These are phyloP conservation scores for Portevinia maculata DNA, from an alignment of 2,888 invertebrate genomes.

Conservation along the genomic window DNA sequence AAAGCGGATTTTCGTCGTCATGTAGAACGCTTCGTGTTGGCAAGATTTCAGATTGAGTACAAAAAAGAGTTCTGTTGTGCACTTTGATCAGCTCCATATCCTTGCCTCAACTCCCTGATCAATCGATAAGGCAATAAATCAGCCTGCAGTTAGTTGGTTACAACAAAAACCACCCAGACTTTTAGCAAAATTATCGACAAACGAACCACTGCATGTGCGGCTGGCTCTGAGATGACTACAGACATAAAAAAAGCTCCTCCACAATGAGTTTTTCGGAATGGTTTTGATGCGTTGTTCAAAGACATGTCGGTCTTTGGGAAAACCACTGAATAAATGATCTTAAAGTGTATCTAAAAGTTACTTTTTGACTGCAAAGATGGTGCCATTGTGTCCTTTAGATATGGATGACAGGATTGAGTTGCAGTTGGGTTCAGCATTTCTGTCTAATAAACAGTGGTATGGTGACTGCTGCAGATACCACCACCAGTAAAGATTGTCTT, in stretches of 20 bases:
- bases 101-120: constrained; percentile 25
- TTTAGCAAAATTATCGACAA: constrained; percentile 22
- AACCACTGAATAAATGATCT: constrained; percentile 34
- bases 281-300: constrained; percentile 21
- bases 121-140: constrained; percentile 52
- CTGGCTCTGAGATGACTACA: background rate
- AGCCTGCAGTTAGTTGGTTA: constrained; percentile 5
- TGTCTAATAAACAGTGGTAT: background rate
- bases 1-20: constrained; percentile 30
- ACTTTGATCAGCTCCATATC: constrained; percentile 24
- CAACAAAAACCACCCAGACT: constrained; percentile 31
- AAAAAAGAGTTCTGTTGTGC: constrained; percentile 2
- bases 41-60: background rate
- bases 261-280: background rate
- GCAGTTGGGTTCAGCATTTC: background rate
- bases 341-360: constrained; percentile 23
- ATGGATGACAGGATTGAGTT: constrained; percentile 6
- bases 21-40: background rate
- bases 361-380: constrained; percentile 16
- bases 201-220: constrained; percentile 1
- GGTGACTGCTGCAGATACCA: too few species aligned
- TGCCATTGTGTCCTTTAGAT: constrained; percentile 13
- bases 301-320: constrained; percentile 13
- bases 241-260: background rate
- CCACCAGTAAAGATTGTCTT: background rate